Percentiles rank a stretch among this genome's conserved stretches.
Conservation (phyloP, 1,140 invertebrate genomes). For the Scaptomyza pallida region DNA sequence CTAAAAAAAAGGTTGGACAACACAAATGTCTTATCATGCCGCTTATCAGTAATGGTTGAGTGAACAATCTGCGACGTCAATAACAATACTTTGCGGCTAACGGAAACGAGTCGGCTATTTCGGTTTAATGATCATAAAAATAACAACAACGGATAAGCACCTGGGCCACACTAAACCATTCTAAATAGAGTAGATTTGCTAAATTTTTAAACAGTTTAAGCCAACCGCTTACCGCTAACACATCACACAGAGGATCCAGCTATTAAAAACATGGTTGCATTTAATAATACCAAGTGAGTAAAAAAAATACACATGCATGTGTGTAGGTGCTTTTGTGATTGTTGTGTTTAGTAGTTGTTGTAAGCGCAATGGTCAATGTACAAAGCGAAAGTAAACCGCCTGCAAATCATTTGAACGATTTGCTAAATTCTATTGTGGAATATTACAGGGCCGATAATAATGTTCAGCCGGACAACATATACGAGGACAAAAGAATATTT, state of each 20-base stretch:
- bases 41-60: slow-evolving; percentile 34
- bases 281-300: slow-evolving; percentile 50
- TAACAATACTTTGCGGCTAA: slow-evolving; percentile 11
- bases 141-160: slow-evolving; percentile 36
- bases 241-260: slow-evolving; percentile 5
- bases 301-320: slow-evolving; percentile 6
- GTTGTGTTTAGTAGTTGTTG: slow-evolving; percentile 12
- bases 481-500: slow-evolving; percentile 82
- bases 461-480: slow-evolving; percentile 51
- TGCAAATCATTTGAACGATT: slow-evolving; percentile 14
- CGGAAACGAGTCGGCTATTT: slow-evolving; percentile 1
- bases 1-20: slow-evolving; percentile 5
- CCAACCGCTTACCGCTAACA: slow-evolving; percentile 37
- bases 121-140: slow-evolving; percentile 24
- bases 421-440: slow-evolving; percentile 20
- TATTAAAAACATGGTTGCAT: slow-evolving; percentile 50
- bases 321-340: not conserved
- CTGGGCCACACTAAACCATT: slow-evolving; percentile 5
- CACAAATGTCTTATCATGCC: slow-evolving; percentile 25
- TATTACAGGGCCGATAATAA: slow-evolving; percentile 45
- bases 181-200: slow-evolving; percentile 24
- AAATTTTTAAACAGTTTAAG: slow-evolving; percentile 35
- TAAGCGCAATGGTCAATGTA: slow-evolving; percentile 30
- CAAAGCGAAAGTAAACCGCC: slow-evolving; percentile 1
- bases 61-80: slow-evolving; percentile 20